A percentile compares a stretch with the other conserved stretches of the same genome.
These are phyloP conservation scores for Danionella dracula DNA, from an alignment of 2,797 vertebrate genomes.

Conservation along the genomic window DNA sequence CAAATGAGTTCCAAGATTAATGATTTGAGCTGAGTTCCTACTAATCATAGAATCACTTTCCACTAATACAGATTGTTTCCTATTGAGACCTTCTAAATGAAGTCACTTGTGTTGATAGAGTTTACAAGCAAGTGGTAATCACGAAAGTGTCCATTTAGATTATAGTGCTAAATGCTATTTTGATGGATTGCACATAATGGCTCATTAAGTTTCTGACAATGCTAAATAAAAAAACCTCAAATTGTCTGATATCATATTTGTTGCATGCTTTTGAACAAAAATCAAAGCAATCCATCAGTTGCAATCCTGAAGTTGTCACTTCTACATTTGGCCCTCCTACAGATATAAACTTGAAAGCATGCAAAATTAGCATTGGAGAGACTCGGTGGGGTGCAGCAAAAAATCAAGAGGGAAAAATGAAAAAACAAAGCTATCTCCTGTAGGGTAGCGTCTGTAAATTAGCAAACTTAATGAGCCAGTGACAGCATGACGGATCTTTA, in stretches of 20 bases:
- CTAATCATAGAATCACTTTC: too few species aligned
- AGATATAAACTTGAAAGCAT: not conserved
- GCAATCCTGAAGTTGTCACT: not conserved
- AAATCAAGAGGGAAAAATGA: not conserved
- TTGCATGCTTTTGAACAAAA: too few species aligned
- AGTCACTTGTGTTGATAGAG: constrained; percentile 17
- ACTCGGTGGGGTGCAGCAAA: not conserved
- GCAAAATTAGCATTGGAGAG: not conserved
- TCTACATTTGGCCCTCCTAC: not conserved
- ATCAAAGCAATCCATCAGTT: not conserved
- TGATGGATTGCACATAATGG: constrained; percentile 28
- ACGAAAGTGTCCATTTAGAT: constrained; percentile 22
- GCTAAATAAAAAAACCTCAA: not conserved
- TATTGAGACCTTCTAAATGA: constrained; percentile 2
- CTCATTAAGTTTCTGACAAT: constrained; percentile 21
- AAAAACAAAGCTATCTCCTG: constrained; percentile 23
- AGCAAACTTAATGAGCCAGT: constrained; percentile 43
- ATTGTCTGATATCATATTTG: not conserved
- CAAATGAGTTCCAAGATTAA: too few species aligned
- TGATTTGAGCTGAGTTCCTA: too few species aligned
- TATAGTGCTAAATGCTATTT: constrained; percentile 14
- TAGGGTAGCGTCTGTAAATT: constrained; percentile 43
- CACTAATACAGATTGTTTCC: not conserved
- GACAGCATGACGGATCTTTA: constrained; percentile 49
- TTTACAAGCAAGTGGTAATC: constrained; percentile 16